Evolutionary conservation across 2,797 vertebrate genomes (phyloP), one percentile per base, ranked within the genome.

Genomic region (Sebastes umbrosus): DNA sequence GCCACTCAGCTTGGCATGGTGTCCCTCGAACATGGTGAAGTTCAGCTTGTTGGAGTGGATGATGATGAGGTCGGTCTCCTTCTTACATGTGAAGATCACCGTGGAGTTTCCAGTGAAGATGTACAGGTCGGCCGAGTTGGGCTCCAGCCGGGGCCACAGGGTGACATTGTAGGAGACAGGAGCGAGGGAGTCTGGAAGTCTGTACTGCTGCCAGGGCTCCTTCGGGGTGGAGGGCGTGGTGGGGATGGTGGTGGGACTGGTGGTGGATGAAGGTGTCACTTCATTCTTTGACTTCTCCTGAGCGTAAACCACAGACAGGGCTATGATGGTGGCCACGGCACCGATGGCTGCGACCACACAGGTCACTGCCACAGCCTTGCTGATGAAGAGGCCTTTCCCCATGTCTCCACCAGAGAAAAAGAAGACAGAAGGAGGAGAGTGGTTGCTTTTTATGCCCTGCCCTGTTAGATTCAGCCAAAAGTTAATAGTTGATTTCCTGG

Each of bases 21-120:
- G 76, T 1, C 20, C 75, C 0, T 29, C 3, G 1, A 91, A 5
- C 1, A 1, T 54, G 10, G 94, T 96, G 87, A 98, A 94, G 84
- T 97, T 97, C 50, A 99, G 96, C 66, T 96, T 96, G 72, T 95
- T 97, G 94, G 96, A 96, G 92, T 99, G 98, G 84, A 99, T 98
- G 86, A 99, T 39, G 77, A 95, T 73, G 52, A 94, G 92, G 69
- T 94, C 86, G 1, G 93, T 95, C 29, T 84, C 78, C 46, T 72
- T 84, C 68, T 80, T 54, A 54, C 94, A 94, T 22, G 0, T 80
- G 80, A 95, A 93, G 60, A 87, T 13, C 59, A 92, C 90, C 0
- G 29, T 3, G 2, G 92, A 95, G 9, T 4, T 0, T 34, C 94
- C 94, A 0, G 14, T 86, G 81, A 95, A 95, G 46, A 91, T 66